phyloP scores from a whole-genome alignment of 2,113 vertebrate species.

The Pelvicachromis taeniatus region DNA sequence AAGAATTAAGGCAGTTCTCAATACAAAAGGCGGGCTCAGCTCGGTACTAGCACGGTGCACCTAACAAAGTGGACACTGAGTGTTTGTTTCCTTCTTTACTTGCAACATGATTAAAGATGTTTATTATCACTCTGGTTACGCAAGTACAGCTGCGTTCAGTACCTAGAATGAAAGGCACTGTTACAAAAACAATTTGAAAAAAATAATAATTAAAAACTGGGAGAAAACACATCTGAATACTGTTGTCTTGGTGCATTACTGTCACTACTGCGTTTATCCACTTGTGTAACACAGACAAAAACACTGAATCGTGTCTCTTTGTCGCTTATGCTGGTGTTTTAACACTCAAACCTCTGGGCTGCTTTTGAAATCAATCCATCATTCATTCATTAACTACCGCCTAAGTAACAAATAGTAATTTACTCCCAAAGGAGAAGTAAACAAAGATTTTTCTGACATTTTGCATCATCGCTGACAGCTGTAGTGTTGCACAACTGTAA shows the following conservation, averaged over 20 bases:
- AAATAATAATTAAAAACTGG: not conserved
- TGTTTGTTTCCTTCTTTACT: not conserved
- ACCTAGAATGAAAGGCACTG: not conserved
- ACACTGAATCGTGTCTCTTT: not conserved
- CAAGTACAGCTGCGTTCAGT: not conserved
- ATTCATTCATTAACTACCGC: not conserved
- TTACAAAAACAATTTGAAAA: not conserved
- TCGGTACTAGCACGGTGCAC: too few species aligned
- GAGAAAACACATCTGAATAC: not conserved
- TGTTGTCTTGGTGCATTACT: not conserved
- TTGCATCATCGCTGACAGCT: not conserved
- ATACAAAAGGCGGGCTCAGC: not conserved
- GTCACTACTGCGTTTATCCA: not conserved
- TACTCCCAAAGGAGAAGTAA: not conserved
- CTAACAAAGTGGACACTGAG: not conserved
- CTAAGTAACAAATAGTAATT: not conserved
- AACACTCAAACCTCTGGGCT: not conserved
- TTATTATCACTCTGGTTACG: not conserved
- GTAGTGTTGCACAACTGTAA: not conserved
- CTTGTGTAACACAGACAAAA: not conserved
- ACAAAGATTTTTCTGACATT: not conserved
- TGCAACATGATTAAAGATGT: not conserved
- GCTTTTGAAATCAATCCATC: not conserved
- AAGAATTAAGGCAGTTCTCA: not conserved
- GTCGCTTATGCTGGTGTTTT: not conserved